phyloP scores from a whole-genome alignment of 2,113 vertebrate genomes.

The Baryphthengus martii region DNA sequence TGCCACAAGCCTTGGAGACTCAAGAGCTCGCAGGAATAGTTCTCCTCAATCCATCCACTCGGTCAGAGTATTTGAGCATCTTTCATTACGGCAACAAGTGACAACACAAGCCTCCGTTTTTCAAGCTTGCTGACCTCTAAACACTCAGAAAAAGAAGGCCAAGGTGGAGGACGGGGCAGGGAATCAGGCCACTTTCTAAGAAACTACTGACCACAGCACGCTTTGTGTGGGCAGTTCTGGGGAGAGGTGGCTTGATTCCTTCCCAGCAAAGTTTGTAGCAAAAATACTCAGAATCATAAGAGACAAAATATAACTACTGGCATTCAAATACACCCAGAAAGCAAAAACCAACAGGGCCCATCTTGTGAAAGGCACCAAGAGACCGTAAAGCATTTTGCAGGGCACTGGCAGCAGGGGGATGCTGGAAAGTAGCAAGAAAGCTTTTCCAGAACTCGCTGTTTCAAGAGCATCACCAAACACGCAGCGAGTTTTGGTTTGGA shows the following conservation, averaged over 20 bases:
- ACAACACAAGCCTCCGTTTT: not conserved
- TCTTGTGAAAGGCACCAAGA: not conserved
- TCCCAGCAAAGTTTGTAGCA: accelerated
- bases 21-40: not conserved
- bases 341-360: not conserved
- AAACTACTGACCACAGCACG: not conserved
- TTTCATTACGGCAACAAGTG: not conserved
- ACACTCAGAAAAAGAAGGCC: not conserved
- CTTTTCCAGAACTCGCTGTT: not conserved
- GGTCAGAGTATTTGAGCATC: accelerated
- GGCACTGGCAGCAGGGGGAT: not conserved
- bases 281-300: not conserved
- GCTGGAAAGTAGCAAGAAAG: not conserved
- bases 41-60: not conserved
- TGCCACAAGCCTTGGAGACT: not conserved
- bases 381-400: not conserved
- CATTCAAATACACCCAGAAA: not conserved
- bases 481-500: accelerated
- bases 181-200: not conserved
- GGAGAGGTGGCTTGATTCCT: not conserved
- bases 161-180: accelerated
- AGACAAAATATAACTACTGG: not conserved
- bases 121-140: not conserved
- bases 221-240: not conserved
- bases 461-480: accelerated